Evolutionary conservation across 2,888 invertebrate genomes (phyloP).

Genomic region (Xestobium rufovillosum): DNA sequence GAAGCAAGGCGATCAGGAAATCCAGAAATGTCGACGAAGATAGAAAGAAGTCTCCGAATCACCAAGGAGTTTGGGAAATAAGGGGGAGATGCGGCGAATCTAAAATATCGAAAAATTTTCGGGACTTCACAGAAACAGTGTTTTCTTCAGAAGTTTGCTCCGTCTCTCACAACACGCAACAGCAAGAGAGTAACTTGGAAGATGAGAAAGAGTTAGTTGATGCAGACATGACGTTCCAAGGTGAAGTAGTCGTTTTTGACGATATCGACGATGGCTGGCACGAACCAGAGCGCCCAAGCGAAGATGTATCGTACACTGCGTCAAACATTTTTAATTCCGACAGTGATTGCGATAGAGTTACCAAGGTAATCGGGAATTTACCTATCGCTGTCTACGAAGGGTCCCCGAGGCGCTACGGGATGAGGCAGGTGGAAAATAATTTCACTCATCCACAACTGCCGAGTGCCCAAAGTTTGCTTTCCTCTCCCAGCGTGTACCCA

Average conservation of each 20-base stretch:
- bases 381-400: slow-evolving; percentile 93
- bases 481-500: slow-evolving; percentile 62
- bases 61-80: slow-evolving; percentile 53
- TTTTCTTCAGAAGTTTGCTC: slow-evolving; percentile 56
- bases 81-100: slow-evolving; percentile 44
- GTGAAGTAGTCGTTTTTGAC: slow-evolving; percentile 79
- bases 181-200: slow-evolving; percentile 34
- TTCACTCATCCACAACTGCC: slow-evolving; percentile 48
- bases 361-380: slow-evolving; percentile 69
- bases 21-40: slow-evolving; percentile 48
- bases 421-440: slow-evolving; percentile 45
- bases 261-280: slow-evolving; percentile 80
- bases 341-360: slow-evolving; percentile 43
- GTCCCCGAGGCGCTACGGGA: slow-evolving; percentile 80
- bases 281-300: slow-evolving; percentile 42
- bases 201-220: slow-evolving; percentile 48
- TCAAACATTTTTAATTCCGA: slow-evolving; percentile 31
- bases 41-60: slow-evolving; percentile 46
- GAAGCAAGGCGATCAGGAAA: slow-evolving; percentile 69
- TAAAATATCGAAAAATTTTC: slow-evolving; percentile 39
- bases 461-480: slow-evolving; percentile 50
- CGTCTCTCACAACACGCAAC: slow-evolving; percentile 45
- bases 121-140: slow-evolving; percentile 55
- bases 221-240: slow-evolving; percentile 58
- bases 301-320: slow-evolving; percentile 28